Conservation (phyloP, 37 sponge, comb jelly and placozoan genomes). For the Hexactinellida sp. region DNA sequence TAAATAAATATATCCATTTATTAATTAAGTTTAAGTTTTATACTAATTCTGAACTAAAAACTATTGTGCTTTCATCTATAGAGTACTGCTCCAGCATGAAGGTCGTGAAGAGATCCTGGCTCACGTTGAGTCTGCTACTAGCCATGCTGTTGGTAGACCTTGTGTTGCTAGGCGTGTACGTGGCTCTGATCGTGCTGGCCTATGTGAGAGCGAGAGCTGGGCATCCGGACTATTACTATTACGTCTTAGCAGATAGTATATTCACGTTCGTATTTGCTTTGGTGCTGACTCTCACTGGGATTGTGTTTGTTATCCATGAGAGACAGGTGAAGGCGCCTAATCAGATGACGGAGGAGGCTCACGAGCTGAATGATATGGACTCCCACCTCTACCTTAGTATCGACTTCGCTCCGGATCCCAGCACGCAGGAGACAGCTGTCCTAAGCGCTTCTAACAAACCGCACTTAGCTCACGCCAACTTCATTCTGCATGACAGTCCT, state of each 20-base stretch:
- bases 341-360: neutral
- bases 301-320: neutral
- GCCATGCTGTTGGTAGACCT: neutral
- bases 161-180: neutral
- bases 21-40: too few relatives aligned
- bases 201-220: neutral
- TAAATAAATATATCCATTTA: too few relatives aligned
- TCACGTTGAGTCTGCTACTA: neutral
- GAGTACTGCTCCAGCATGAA: too few relatives aligned
- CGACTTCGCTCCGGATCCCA: neutral
- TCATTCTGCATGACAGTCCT: neutral
- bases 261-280: neutral
- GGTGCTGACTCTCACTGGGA: neutral
- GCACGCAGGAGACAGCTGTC: neutral
- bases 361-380: neutral
- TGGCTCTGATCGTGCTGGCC: neutral
- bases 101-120: neutral
- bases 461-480: neutral
- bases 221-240: neutral
- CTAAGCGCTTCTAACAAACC: neutral
- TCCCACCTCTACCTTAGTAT: neutral
- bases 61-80: too few relatives aligned
- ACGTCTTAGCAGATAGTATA: neutral
- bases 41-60: too few relatives aligned
- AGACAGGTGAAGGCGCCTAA: neutral